Conservation (phyloP, 1,140 invertebrate species). For the Drosophila lini region DNA sequence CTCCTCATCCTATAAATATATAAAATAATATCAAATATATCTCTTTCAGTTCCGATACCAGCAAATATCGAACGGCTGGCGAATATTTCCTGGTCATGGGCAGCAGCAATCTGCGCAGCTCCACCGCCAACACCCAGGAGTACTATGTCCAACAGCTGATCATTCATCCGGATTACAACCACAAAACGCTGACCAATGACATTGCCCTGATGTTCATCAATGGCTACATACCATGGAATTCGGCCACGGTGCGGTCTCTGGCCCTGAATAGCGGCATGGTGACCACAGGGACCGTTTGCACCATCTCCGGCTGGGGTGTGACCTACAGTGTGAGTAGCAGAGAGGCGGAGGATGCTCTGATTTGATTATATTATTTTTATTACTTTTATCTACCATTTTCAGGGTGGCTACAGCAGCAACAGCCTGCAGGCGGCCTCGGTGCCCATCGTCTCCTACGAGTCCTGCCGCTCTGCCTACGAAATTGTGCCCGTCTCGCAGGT, state of each 20-base stretch:
- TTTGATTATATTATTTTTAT: background rate
- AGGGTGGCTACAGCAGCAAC: constrained; percentile 32
- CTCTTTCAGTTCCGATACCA: constrained; percentile 1
- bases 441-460: constrained; percentile 30
- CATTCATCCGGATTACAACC: constrained; percentile 38
- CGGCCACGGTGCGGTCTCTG: constrained; percentile 30
- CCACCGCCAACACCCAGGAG: constrained; percentile 29
- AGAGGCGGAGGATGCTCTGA: background rate
- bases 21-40: background rate
- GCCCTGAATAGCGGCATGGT: constrained; percentile 8
- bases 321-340: constrained; percentile 21
- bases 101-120: constrained; percentile 26
- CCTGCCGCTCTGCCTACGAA: constrained; percentile 42
- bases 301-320: constrained; percentile 67
- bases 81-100: constrained; percentile 73
- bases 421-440: constrained; percentile 43
- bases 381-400: background rate
- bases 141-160: constrained; percentile 63
- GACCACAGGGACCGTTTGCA: constrained; percentile 30
- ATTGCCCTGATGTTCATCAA: constrained; percentile 67
- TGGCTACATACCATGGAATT: constrained; percentile 60
- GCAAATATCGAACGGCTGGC: constrained; percentile 37
- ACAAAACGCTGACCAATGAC: constrained; percentile 46
- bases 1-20: background rate
- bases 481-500: constrained; percentile 26